These are phyloP conservation scores for Tenthredo distinguenda DNA, from an alignment of 2,888 invertebrate genomes.

Conservation along the genomic window DNA sequence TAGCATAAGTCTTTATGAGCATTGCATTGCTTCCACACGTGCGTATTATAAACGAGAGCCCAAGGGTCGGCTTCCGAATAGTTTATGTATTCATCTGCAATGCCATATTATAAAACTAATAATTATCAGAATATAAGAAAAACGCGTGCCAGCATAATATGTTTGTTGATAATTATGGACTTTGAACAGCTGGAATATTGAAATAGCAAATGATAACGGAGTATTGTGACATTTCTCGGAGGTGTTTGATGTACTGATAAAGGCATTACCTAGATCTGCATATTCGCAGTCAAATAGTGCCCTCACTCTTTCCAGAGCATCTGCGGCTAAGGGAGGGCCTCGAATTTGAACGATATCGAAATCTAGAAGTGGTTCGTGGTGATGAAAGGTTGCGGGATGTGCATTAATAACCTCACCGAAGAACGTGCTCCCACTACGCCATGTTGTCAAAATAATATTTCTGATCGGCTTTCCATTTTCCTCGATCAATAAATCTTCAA, in stretches of 20 bases:
- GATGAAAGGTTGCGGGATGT: slow-evolving; percentile 93
- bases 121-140: background rate
- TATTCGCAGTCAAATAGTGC: slow-evolving; percentile 89
- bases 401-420: slow-evolving; percentile 91
- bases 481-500: slow-evolving; percentile 86
- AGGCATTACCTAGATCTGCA: slow-evolving; percentile 81
- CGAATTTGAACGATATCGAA: slow-evolving; percentile 91
- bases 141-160: background rate
- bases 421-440: slow-evolving; percentile 95
- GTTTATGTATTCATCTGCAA: slow-evolving; percentile 84
- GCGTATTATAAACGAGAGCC: slow-evolving; percentile 91
- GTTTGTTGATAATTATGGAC: too few species aligned
- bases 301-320: slow-evolving; percentile 85
- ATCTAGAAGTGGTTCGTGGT: slow-evolving; percentile 92
- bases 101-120: background rate
- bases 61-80: slow-evolving; percentile 89
- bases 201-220: background rate
- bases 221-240: background rate
- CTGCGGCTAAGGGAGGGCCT: slow-evolving; percentile 85
- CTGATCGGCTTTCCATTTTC: slow-evolving; percentile 86
- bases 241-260: background rate
- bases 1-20: slow-evolving; percentile 84
- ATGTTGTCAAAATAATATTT: slow-evolving; percentile 90
- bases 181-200: background rate
- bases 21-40: slow-evolving; percentile 90